Evolutionary conservation across 2,797 vertebrate genomes (phyloP), one percentile per base, ranked within the genome.

Genomic region (Salarias fasciatus): DNA sequence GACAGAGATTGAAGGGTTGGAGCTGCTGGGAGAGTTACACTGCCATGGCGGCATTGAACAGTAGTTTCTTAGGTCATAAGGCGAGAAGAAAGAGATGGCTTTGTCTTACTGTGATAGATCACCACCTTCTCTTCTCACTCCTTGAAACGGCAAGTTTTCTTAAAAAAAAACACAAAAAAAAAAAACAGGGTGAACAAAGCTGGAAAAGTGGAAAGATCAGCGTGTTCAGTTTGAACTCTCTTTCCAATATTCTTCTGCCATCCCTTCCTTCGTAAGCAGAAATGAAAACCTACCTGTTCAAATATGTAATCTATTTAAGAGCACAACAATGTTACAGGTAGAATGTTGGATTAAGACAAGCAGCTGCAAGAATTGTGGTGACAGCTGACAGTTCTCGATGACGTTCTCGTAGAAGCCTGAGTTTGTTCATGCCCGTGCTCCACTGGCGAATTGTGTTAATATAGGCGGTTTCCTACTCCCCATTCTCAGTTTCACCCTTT

Each of bases 41-140:
- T 66, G 63, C 43, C 51, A 52, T 60, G 54, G 63, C 45, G 37
- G 50, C 45, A 67, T 18, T 57, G 64, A 80, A 28, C 52, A 60
- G 67, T 61, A 44, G 51, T 79, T 77, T 74, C 52, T 65, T 31
- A 58, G 69, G 71, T 77, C 77, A 62, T 69, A 67, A 63, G 51
- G 64, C 63, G 53, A 57, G 48, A 63, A 35, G 50, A 54, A 71
- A 75, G 53, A 48, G 53, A 78, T 61, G 57, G 55, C 43, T 82
- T 71, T 64, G 60, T 79, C 78, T 65, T 41, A 37, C 60, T 47
- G 49, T 77, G 78, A 78, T 80, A 65, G 53, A 85, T 82, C 66
- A 67, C 74, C n/a, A 6, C 31, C 41, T 11, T 58, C 31, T 53
- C 11, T 73, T 60, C 65, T 67, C 59, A 48, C 47, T 63, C 33